phyloP scores from a whole-genome alignment of 1,140 invertebrate genomes.

The Meteorus sp. region DNA sequence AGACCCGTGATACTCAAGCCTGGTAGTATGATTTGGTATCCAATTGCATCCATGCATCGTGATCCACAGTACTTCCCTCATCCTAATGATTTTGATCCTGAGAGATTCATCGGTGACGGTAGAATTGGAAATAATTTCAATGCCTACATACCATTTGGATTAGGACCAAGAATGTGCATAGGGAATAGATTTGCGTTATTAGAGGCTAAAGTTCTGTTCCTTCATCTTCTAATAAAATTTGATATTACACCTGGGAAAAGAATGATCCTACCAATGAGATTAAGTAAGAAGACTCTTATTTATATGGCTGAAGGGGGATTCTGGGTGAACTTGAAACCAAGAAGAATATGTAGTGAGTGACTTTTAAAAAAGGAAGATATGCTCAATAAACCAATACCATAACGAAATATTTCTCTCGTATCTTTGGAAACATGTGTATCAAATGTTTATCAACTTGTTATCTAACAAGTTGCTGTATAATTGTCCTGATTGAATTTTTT shows the following conservation, averaged over 20 bases:
- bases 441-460: too few species aligned
- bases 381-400: too few species aligned
- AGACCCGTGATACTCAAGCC: slow-evolving; percentile 6
- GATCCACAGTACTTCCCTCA: slow-evolving; percentile 62
- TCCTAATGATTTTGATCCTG: slow-evolving; percentile 60
- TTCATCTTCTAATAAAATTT: background rate
- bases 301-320: background rate
- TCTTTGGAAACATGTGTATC: too few species aligned
- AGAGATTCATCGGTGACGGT: slow-evolving; percentile 61
- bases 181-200: slow-evolving; percentile 3
- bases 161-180: slow-evolving; percentile 24
- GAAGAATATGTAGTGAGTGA: too few species aligned
- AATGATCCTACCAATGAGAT: background rate
- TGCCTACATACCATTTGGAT: slow-evolving; percentile 38
- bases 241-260: background rate
- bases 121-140: slow-evolving; percentile 34
- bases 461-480: too few species aligned
- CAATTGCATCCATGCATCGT: slow-evolving; percentile 53
- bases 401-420: too few species aligned
- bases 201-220: background rate
- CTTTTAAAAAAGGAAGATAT: too few species aligned
- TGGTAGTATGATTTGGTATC: slow-evolving; percentile 35
- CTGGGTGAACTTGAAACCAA: background rate
- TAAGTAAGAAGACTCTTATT: background rate
- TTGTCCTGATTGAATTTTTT: too few species aligned